A percentile compares a stretch with the other conserved stretches of the same genome.
Conservation (phyloP, 2,888 invertebrate species). For the Pollenia labialis region DNA sequence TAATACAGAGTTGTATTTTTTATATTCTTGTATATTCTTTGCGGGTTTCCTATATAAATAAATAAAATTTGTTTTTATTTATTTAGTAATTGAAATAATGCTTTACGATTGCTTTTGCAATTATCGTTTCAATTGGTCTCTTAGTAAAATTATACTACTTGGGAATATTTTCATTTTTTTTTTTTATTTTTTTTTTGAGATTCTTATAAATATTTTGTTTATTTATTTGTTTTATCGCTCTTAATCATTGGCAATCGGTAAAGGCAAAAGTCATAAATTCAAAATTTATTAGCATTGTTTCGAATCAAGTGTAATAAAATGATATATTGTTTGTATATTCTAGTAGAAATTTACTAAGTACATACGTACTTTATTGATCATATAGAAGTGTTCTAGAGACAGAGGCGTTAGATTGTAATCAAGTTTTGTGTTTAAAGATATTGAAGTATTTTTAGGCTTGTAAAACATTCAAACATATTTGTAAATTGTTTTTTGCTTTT, state of each 20-base stretch:
- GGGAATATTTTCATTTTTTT: background rate
- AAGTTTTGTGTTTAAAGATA: too few species aligned
- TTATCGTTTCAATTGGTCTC: slow-evolving; percentile 28
- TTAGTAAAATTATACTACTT: slow-evolving; percentile 18
- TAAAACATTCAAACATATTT: too few species aligned
- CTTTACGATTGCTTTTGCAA: slow-evolving; percentile 35
- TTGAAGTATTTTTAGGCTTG: too few species aligned
- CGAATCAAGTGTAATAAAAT: slow-evolving; percentile 9
- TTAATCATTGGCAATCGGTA: slow-evolving; percentile 32
- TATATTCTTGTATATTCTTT: background rate
- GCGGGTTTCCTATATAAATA: background rate
- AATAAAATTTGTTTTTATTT: background rate
- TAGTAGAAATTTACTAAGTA: background rate
- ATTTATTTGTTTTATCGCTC: slow-evolving; percentile 36
- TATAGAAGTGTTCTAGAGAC: too few species aligned
- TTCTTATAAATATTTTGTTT: slow-evolving; percentile 1
- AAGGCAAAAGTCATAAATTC: slow-evolving; percentile 18
- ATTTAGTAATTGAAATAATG: background rate
- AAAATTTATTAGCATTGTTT: slow-evolving; percentile 19
- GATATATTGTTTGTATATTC: slow-evolving; percentile 1
- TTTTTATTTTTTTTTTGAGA: background rate
- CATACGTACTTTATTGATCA: too few species aligned
- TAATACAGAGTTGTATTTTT: background rate
- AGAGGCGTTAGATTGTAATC: too few species aligned
- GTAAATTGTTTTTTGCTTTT: too few species aligned